Base-by-base conservation (phyloP, 2,797 vertebrate genomes). In the Thalassophryne amazonica region DNA sequence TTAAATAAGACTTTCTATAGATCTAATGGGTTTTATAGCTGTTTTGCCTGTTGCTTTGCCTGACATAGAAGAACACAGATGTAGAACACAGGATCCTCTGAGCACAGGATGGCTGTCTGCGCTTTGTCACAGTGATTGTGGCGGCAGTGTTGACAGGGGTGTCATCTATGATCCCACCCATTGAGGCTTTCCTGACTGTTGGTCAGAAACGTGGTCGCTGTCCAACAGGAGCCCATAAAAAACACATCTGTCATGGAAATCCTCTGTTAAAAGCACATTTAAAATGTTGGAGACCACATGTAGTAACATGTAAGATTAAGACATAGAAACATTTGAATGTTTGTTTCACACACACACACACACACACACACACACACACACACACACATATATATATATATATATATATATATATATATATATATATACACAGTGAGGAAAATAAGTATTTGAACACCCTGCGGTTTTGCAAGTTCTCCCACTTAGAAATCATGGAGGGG, bases 121-220 rank as follows among this genome's bases (percentile, higher is more conserved):
- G 33, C 62, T 47, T 65, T 66, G 49, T 60, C 51, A 28, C 38
- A 50, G 66, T 34, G 63, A 75, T 63, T 60, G 79, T 14, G 75
- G 73, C 4, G 33, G 60, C 32, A n/a, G 73, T 13, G 69, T 21
- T 75, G 76, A 83, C 78, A 76, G 67, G 55, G 53, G 40, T 68
- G 63, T 69, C 70, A 69, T 70, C 58, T 45, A 59, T 62, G 56
- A 68, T 42, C 24, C 60, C 3, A 18, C 54, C 66, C 43, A 19
- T 38, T 3, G 0, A 39, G 25, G 29, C 29, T 54, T 48, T 55
- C 45, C 48, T 23, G 34, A 36, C 31, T 54, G 32, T 42, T 12
- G 48, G 37, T 60, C 60, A 42, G 60, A 51, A 40, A 45, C 18
- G 16, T 10, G 2, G 29, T 21, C 19, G 15, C 58, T 60, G 69